These are phyloP conservation scores for Lasioglossum malachurum DNA, from an alignment of 2,888 invertebrate species.

Conservation along the genomic window DNA sequence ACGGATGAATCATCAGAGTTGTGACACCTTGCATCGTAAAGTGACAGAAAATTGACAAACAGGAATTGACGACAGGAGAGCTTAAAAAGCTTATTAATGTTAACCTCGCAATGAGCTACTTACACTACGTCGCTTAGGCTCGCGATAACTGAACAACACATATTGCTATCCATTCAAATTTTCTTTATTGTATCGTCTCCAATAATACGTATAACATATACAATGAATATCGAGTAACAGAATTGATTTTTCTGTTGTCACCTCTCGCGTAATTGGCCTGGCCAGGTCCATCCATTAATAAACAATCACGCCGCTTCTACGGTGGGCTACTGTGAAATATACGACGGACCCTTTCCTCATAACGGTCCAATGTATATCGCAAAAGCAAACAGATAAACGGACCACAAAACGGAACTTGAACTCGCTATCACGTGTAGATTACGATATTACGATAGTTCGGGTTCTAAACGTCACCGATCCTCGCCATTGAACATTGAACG, in stretches of 20 bases:
- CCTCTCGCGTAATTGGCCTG: constrained; percentile 33
- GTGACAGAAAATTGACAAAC: background rate
- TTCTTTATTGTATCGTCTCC: constrained; percentile 24
- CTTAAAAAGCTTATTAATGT: background rate
- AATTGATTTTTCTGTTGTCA: constrained; percentile 41
- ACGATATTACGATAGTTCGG: constrained; percentile 32
- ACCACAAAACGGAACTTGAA: constrained; percentile 22
- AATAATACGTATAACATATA: constrained; percentile 16
- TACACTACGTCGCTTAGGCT: constrained; percentile 22
- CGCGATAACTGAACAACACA: background rate
- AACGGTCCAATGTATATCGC: constrained; percentile 35
- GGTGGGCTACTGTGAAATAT: background rate
- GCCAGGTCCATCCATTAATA: constrained; percentile 37
- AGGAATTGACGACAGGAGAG: background rate
- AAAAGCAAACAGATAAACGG: constrained; percentile 29
- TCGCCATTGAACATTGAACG: constrained; percentile 52
- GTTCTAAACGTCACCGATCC: constrained; percentile 48
- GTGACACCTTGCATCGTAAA: background rate
- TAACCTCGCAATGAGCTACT: constrained; percentile 41
- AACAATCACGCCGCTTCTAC: constrained; percentile 35
- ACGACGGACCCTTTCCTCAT: background rate
- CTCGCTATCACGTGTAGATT: constrained; percentile 53
- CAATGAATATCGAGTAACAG: constrained; percentile 9
- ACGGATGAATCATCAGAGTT: constrained; percentile 6
- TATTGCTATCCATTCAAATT: constrained; percentile 14